Evolutionary conservation across 2,888 invertebrate genomes (phyloP), one percentile per base, ranked within the genome.

Genomic region (Pharmacophagus antenor): DNA sequence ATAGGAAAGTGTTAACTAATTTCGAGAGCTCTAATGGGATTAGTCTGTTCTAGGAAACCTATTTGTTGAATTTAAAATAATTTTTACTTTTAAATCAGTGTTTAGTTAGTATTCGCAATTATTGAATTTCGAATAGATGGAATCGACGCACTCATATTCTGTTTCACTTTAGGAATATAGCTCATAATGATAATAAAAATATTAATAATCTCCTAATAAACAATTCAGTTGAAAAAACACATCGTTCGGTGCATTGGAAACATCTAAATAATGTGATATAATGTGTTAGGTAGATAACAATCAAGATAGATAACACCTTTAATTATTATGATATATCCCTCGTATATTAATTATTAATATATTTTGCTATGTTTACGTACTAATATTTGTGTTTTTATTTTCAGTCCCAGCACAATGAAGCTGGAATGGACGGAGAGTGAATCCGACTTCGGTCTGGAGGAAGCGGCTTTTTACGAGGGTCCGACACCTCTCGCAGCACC

Each of bases 391-490:
- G 17, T 18, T 61, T 15, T 68, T 73, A 70, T 66, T 77, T 70
- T 2, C 80, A 89, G 88, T 70, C 87, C 88, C 91, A 92, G 84
- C 90, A 86, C 90, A 55, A 93, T 93, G 93, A 93, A 93, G 90
- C 86, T 93, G 88, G 93, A 93, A 77, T 87, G 92, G 85, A 76
- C 86, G 54, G 91, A 92, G 68, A 91, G 93, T 77, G 94, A 94
- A 75, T 78, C 88, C 48, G 89, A 90, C 80, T 94, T 93, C 80
- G 93, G 92, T 65, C 92, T 94, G 70, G 94, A 94, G 72, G 94
- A 94, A 75, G 93, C 94, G 65, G 93, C 93, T 67, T 94, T 94
- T 80, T 94, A 94, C 82, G 94, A 94, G 71, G 92, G 93, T 49
- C 92, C 91, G 64, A 90, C 92, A 62, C 81, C 82, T 64, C 64